phyloP scores from a whole-genome alignment of 2,888 invertebrate species.

The Drosophila siamana region DNA sequence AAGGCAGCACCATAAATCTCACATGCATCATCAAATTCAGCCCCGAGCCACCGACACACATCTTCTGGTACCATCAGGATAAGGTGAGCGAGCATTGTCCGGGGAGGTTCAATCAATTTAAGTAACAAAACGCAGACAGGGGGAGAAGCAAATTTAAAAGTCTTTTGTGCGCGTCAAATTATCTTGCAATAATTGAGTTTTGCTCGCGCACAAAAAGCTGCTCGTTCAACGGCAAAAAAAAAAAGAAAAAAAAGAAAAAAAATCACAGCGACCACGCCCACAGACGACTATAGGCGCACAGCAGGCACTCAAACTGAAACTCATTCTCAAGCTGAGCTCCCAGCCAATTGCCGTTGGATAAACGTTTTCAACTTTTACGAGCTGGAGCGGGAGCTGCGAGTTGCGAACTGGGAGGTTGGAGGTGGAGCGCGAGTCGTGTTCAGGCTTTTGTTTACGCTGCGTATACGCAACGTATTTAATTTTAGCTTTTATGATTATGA shows the following conservation, averaged over 20 bases:
- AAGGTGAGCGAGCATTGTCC: constrained; percentile 90
- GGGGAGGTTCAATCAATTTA: constrained; percentile 52
- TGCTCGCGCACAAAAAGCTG: constrained; percentile 33
- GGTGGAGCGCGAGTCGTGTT: constrained; percentile 30
- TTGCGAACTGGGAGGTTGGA: neutral
- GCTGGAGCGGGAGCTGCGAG: constrained; percentile 33
- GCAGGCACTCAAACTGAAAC: constrained; percentile 36
- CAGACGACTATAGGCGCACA: neutral
- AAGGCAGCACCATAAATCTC: constrained; percentile 93
- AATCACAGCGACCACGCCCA: constrained; percentile 33
- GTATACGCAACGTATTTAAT: constrained; percentile 80
- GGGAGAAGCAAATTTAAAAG: constrained; percentile 29
- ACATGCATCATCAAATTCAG: constrained; percentile 92
- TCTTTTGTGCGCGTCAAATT: constrained; percentile 63
- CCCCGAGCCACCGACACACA: constrained; percentile 95
- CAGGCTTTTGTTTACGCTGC: constrained; percentile 65
- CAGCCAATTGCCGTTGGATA: constrained; percentile 73
- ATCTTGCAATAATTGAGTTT: constrained; percentile 78
- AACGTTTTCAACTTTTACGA: constrained; percentile 78
- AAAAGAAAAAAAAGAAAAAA: constrained; percentile 1
- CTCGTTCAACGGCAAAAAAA: neutral
- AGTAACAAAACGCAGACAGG: constrained; percentile 15
- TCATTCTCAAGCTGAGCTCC: constrained; percentile 36
- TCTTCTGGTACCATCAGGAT: constrained; percentile 98
- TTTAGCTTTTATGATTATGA: constrained; percentile 81